A percentile compares a stretch with the other conserved stretches of the same genome.
Conservation (phyloP, 2,888 invertebrate species). For the Rhimphoctona megacephalus region DNA sequence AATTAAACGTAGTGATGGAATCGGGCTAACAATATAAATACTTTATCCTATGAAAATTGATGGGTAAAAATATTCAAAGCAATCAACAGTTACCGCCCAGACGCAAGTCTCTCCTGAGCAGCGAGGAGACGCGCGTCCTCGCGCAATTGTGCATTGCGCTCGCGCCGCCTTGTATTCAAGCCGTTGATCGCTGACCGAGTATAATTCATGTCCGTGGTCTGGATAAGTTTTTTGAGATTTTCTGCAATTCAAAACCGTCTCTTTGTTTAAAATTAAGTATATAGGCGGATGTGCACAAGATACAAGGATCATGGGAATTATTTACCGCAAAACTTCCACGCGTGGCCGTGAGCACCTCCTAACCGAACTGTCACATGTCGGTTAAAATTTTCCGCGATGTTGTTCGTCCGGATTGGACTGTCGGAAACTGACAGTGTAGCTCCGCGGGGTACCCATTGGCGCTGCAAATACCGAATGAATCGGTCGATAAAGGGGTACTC, state of each 20-base stretch:
- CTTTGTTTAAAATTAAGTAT: too few species aligned
- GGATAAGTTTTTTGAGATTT: background rate
- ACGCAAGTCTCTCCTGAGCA: background rate
- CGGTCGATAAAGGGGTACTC: background rate
- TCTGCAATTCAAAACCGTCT: background rate
- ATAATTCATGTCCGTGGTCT: background rate
- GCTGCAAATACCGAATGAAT: background rate
- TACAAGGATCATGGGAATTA: background rate
- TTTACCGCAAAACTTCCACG: conserved; percentile 12
- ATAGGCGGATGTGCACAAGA: too few species aligned
- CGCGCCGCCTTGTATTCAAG: background rate
- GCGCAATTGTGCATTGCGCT: background rate
- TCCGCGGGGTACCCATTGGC: background rate
- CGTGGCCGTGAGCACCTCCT: background rate
- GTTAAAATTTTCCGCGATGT: background rate
- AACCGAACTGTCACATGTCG: background rate
- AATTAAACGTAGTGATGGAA: background rate
- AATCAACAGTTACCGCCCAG: background rate
- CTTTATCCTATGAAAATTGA: background rate
- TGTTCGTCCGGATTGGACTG: background rate
- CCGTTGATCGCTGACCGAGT: background rate
- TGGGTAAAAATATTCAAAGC: background rate
- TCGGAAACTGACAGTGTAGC: background rate
- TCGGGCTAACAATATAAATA: background rate
- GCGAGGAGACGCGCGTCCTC: background rate